These are phyloP conservation scores for Galagoides demidoff DNA, from an alignment of 2,797 vertebrate genomes.

Conservation along the genomic window DNA sequence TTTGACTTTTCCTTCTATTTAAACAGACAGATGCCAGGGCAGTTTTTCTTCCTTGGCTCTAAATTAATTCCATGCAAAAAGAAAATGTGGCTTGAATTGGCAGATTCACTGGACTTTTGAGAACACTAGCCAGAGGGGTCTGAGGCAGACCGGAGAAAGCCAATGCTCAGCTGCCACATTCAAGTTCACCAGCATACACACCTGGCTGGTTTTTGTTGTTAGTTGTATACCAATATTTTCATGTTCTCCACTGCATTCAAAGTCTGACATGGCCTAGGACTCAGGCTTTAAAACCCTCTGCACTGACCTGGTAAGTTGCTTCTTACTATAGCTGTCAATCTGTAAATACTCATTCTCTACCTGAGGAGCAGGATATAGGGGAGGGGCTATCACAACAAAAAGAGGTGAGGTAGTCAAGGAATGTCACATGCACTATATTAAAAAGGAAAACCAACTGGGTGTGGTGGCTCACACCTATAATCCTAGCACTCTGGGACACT, in stretches of 20 bases:
- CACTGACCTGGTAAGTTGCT: not conserved
- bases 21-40: conserved; percentile 72
- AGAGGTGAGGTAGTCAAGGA: conserved; percentile 59
- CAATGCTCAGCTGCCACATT: not conserved
- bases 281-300: not conserved
- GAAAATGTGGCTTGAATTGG: conserved; percentile 69
- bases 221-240: not conserved
- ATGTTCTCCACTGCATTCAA: not conserved
- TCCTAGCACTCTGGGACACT: no score
- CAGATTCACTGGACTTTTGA: conserved; percentile 54
- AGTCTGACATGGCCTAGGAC: not conserved
- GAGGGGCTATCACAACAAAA: conserved; percentile 51
- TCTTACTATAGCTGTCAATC: not conserved
- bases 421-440: conserved; percentile 54
- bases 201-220: not conserved
- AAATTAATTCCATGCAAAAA: conserved; percentile 79
- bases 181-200: not conserved
- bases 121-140: conserved; percentile 15
- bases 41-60: conserved; percentile 66
- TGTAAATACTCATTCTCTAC: conserved; percentile 54
- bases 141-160: not conserved
- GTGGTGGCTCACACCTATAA: no score
- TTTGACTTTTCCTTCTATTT: conserved; percentile 73
- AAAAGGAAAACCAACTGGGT: conserved; percentile 53
- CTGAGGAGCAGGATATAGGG: not conserved